Conservation (phyloP, 2,797 vertebrate species). For the Chelonia mydas region DNA sequence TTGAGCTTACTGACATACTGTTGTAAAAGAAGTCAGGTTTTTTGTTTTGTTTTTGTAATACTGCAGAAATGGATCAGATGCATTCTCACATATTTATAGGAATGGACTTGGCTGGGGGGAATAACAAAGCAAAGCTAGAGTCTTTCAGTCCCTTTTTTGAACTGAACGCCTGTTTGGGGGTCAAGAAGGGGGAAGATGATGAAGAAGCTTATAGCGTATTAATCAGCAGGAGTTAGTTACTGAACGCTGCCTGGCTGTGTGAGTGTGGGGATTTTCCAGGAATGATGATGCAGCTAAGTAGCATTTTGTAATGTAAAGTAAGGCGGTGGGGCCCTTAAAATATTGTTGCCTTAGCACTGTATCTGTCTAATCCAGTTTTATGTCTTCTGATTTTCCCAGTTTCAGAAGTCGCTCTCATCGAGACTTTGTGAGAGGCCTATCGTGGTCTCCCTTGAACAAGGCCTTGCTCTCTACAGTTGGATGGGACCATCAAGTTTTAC, state of each 20-base stretch:
- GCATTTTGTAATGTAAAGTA: not conserved
- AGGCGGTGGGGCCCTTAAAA: rapidly evolving
- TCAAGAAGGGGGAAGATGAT: not conserved
- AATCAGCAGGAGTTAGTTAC: not conserved
- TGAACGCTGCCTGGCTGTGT: not conserved
- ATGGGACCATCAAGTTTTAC: slow-evolving; percentile 97
- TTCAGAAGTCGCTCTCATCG: slow-evolving; percentile 88
- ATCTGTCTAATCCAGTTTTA: not conserved
- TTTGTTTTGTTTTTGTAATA: not conserved
- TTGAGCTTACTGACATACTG: not conserved
- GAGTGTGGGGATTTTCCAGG: not conserved
- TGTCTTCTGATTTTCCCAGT: slow-evolving; percentile 75
- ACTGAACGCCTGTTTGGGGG: not conserved
- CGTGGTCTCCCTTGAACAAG: slow-evolving; percentile 88
- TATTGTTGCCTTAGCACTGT: rapidly evolving
- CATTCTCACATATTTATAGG: not conserved
- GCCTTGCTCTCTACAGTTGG: slow-evolving; percentile 91
- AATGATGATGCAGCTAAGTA: not conserved
- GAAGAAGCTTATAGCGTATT: not conserved
- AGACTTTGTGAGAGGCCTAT: slow-evolving; percentile 92
- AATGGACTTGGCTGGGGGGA: not conserved
- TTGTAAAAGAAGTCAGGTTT: not conserved
- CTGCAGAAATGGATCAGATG: not conserved
- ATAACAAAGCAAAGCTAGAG: not conserved
- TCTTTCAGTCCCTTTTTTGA: not conserved